Conservation (phyloP, 30 jellyfish, hydroid and myxozoan species). For the Pseudorhiza aurosa region DNA sequence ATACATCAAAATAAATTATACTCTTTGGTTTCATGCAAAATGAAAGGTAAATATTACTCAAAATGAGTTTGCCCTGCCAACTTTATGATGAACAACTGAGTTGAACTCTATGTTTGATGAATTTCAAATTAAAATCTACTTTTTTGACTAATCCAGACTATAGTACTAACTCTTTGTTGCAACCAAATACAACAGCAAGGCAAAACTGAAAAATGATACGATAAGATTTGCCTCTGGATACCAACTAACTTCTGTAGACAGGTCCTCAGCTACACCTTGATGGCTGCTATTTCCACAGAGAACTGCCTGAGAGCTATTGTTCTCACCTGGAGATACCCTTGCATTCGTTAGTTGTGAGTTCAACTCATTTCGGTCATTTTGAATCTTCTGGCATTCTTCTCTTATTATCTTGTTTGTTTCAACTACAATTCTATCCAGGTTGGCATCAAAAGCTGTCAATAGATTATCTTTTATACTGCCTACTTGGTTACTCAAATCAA, state of each 20-base stretch:
- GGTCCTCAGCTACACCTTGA: too few relatives aligned
- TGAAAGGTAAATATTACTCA: too few relatives aligned
- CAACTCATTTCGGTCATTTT: neutral
- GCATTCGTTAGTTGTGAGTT: neutral
- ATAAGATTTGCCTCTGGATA: conserved; percentile 7
- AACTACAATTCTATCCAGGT: neutral
- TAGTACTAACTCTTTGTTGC: neutral
- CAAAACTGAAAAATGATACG: conserved; percentile 16
- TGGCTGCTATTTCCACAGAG: too few relatives aligned
- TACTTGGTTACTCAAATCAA: neutral
- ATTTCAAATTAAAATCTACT: too few relatives aligned
- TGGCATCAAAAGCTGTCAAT: neutral
- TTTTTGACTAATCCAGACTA: too few relatives aligned
- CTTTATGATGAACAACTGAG: too few relatives aligned
- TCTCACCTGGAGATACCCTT: neutral
- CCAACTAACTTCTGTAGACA: neutral
- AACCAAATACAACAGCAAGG: neutral
- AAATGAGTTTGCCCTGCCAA: too few relatives aligned
- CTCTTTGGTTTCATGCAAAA: too few relatives aligned
- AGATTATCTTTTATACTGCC: neutral
- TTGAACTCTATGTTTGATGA: too few relatives aligned
- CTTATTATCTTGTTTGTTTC: neutral
- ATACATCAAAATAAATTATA: too few relatives aligned
- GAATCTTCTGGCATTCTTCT: neutral
- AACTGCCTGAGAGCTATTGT: neutral